These are phyloP conservation scores for Mycteria americana DNA, from an alignment of 2,797 vertebrate species.

Conservation along the genomic window DNA sequence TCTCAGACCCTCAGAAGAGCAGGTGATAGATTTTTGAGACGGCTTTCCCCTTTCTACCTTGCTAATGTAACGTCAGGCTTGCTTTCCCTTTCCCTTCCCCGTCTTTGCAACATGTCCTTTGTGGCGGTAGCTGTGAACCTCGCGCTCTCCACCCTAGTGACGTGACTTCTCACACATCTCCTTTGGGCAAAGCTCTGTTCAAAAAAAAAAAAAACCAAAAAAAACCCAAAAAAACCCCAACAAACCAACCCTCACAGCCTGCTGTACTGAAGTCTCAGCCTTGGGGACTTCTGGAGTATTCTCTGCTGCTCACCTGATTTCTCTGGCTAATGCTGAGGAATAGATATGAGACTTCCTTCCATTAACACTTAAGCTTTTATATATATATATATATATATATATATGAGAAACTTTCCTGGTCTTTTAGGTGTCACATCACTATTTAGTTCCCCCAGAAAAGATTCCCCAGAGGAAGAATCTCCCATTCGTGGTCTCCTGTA, in stretches of 20 bases:
- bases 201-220: not conserved
- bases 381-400: accelerated
- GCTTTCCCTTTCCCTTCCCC: not conserved
- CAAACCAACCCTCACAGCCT: not conserved
- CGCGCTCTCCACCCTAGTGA: accelerated
- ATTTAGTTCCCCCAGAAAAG: not conserved
- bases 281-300: not conserved
- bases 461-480: not conserved
- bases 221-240: too few species aligned
- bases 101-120: accelerated
- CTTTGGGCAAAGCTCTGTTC: not conserved
- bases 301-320: not conserved
- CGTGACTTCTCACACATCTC: not conserved
- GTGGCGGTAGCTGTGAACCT: not conserved
- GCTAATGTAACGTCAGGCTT: not conserved
- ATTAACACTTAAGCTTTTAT: not conserved
- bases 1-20: not conserved
- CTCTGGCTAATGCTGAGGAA: not conserved
- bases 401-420: not conserved
- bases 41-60: not conserved
- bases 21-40: not conserved
- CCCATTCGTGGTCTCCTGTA: not conserved
- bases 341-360: not conserved
- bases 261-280: not conserved
- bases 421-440: not conserved